Conservation (phyloP, 2,797 vertebrate genomes). For the Labroides dimidiatus region DNA sequence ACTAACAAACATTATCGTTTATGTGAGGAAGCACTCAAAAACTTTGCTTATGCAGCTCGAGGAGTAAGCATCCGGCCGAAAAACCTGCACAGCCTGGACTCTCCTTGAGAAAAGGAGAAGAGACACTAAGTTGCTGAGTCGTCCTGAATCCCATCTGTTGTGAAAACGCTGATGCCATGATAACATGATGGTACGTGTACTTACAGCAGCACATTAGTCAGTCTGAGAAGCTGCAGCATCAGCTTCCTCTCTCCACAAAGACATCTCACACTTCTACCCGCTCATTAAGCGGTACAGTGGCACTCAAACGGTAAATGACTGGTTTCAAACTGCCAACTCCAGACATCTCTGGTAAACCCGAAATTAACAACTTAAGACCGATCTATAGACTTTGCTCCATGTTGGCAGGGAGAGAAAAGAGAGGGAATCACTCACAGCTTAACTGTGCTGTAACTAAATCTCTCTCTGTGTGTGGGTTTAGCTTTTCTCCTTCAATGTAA, state of each 20-base stretch:
- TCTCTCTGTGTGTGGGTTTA: not conserved
- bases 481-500: too few relatives aligned
- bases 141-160: not conserved
- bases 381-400: constrained; percentile 13
- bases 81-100: constrained; percentile 14
- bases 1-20: not conserved
- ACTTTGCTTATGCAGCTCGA: too few relatives aligned
- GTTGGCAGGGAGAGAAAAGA: constrained; percentile 1
- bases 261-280: constrained; percentile 32
- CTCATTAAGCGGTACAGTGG: constrained; percentile 42
- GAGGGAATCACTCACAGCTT: not conserved
- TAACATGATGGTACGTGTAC: constrained; percentile 19
- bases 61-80: not conserved
- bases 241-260: constrained; percentile 23
- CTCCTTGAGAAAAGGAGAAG: constrained; percentile 14
- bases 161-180: constrained; percentile 18
- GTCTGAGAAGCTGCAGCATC: constrained; percentile 8
- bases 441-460: not conserved
- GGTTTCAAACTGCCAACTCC: constrained; percentile 51
- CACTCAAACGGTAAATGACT: constrained; percentile 44
- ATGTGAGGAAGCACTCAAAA: not conserved
- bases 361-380: constrained; percentile 33
- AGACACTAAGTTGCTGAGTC: constrained; percentile 4
- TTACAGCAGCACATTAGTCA: constrained; percentile 13
- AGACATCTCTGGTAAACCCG: constrained; percentile 42